These are phyloP conservation scores for Pollicipes pollicipes DNA, from an alignment of 1,140 invertebrate species.

Conservation along the genomic window DNA sequence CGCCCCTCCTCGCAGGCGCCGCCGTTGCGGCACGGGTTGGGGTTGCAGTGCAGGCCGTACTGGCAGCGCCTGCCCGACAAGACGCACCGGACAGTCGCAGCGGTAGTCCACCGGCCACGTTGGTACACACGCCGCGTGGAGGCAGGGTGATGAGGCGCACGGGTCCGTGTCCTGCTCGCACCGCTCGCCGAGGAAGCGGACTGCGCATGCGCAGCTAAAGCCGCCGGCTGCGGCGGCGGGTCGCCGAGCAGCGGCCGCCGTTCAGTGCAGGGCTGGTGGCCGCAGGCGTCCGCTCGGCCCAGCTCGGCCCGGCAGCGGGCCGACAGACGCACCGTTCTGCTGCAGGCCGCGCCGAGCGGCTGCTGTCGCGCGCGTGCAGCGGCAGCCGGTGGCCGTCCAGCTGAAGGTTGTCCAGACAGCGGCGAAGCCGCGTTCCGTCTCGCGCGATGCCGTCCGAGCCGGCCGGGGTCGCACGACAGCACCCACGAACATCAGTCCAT, in stretches of 20 bases:
- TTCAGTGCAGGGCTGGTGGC: slow-evolving; percentile 70
- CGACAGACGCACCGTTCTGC: slow-evolving; percentile 51
- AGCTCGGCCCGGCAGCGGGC: slow-evolving; percentile 47
- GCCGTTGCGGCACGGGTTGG: no score
- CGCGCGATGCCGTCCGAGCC: slow-evolving; percentile 9
- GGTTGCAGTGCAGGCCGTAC: slow-evolving; percentile 29
- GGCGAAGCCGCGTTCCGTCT: slow-evolving; percentile 43
- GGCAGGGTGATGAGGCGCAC: slow-evolving; percentile 71
- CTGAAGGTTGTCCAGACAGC: slow-evolving; percentile 76
- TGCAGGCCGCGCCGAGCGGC: slow-evolving; percentile 33
- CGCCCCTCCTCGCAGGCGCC: slow-evolving; percentile 34
- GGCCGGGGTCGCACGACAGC: slow-evolving; percentile 47
- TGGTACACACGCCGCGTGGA: slow-evolving; percentile 40
- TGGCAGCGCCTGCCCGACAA: slow-evolving; percentile 31
- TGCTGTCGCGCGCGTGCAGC: slow-evolving; percentile 45
- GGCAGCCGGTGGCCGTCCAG: slow-evolving; percentile 57
- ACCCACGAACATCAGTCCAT: slow-evolving; percentile 63
- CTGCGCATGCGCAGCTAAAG: slow-evolving; percentile 56
- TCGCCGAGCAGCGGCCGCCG: no score
- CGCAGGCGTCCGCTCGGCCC: slow-evolving; percentile 52
- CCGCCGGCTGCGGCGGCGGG: slow-evolving; percentile 9
- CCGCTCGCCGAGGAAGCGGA: slow-evolving; percentile 51
- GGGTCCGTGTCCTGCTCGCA: slow-evolving; percentile 81
- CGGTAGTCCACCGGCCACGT: slow-evolving; percentile 18
- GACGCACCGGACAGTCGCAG: slow-evolving; percentile 27